A percentile compares a stretch with the other conserved stretches of the same genome.
Conservation (phyloP, 92 coral and sea anemone genomes). For the Zoanthus sociatus region DNA sequence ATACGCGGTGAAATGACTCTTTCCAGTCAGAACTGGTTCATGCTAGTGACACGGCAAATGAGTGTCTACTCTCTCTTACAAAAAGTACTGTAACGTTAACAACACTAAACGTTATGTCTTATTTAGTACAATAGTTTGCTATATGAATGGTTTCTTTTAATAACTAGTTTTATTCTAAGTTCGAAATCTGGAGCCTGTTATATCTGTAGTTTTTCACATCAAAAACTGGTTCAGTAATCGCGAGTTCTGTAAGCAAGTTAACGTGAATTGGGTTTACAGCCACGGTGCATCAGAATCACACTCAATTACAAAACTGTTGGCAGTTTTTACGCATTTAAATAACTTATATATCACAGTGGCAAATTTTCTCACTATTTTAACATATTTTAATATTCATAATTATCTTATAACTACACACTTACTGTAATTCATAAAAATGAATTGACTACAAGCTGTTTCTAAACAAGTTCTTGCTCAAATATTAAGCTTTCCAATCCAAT, state of each 20-base stretch:
- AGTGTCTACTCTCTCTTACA: too few relatives aligned
- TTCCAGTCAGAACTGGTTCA: too few relatives aligned
- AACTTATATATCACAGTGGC: background rate
- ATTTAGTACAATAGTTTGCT: too few relatives aligned
- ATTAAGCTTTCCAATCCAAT: background rate
- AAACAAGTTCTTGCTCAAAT: background rate
- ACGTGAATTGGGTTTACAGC: background rate
- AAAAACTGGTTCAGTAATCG: background rate
- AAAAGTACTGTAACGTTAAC: too few relatives aligned
- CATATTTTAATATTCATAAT: background rate
- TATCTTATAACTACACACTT: slow-evolving; percentile 1
- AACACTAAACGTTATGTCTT: too few relatives aligned
- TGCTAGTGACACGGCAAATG: too few relatives aligned
- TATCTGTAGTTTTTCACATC: background rate
- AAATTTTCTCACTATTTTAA: background rate
- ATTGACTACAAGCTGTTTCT: background rate
- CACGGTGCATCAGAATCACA: background rate
- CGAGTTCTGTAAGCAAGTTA: background rate
- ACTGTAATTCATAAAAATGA: background rate
- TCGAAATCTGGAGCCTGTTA: background rate
- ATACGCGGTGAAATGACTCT: too few relatives aligned
- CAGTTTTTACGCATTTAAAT: slow-evolving; percentile 6
- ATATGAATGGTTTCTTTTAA: background rate
- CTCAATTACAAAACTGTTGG: too few relatives aligned
- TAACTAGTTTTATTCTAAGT: background rate